Percentiles rank a stretch among this genome's conserved stretches.
Evolutionary conservation across 2,888 invertebrate genomes (phyloP).

Genomic region (Pyrgus malvae): DNA sequence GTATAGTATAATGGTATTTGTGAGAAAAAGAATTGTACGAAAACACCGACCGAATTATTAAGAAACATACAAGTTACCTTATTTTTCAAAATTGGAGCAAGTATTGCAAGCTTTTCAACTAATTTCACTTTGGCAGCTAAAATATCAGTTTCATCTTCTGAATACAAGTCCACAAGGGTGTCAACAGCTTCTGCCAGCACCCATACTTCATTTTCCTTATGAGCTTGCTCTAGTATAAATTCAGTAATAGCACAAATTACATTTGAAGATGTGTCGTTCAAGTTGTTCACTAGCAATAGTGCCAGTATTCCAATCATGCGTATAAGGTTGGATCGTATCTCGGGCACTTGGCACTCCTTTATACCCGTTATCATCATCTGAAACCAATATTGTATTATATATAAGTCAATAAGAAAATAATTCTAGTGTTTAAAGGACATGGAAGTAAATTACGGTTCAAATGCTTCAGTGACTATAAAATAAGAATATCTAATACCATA

Average conservation of each 20-base stretch:
- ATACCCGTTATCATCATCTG: conserved; percentile 80
- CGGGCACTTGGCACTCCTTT: conserved; percentile 73
- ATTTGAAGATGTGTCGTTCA: conserved; percentile 59
- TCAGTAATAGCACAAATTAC: conserved; percentile 74
- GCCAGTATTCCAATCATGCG: conserved; percentile 82
- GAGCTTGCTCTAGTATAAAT: conserved; percentile 83
- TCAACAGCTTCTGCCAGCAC: conserved; percentile 88
- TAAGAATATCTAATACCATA: too few relatives aligned
- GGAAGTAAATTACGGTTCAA: too few relatives aligned
- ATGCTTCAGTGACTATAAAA: too few relatives aligned
- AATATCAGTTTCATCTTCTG: conserved; percentile 87
- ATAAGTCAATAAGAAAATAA: background rate
- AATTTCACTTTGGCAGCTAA: conserved; percentile 84
- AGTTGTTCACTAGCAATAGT: conserved; percentile 65
- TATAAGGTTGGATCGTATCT: conserved; percentile 82
- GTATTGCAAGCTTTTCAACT: conserved; percentile 79
- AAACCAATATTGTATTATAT: conserved; percentile 34
- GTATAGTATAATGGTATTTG: too few relatives aligned
- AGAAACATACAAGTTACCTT: too few relatives aligned
- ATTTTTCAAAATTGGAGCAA: conserved; percentile 84
- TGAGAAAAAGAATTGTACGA: too few relatives aligned
- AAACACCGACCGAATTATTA: too few relatives aligned
- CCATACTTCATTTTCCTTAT: conserved; percentile 86
- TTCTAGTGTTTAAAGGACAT: too few relatives aligned
- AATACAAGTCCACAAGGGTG: conserved; percentile 88